Percentiles rank a stretch among this genome's conserved stretches.
Evolutionary conservation across 2,888 invertebrate genomes (phyloP).

Genomic region (Ectemnius continuus): DNA sequence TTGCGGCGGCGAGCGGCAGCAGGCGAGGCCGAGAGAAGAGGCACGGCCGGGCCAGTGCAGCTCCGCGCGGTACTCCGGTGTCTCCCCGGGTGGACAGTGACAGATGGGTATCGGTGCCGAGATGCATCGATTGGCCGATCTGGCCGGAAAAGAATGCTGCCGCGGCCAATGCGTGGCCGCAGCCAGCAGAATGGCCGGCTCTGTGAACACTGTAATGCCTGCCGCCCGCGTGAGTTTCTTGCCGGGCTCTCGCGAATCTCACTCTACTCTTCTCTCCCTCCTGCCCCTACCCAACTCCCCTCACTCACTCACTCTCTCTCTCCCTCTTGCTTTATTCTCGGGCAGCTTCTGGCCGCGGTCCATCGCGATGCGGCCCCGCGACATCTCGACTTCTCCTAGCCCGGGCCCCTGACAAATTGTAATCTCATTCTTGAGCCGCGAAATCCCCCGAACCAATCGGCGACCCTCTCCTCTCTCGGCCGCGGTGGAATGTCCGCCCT

Average conservation of each 20-base stretch:
- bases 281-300: background rate
- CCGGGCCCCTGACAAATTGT: conserved; percentile 70
- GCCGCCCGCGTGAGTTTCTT: conserved; percentile 55
- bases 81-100: conserved; percentile 72
- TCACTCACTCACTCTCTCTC: background rate
- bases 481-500: background rate
- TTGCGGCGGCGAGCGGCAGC: too few relatives aligned
- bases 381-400: conserved; percentile 52
- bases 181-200: conserved; percentile 75
- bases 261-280: background rate
- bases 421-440: conserved; percentile 70
- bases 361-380: conserved; percentile 12
- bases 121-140: conserved; percentile 79
- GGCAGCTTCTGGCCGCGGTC: conserved; percentile 9
- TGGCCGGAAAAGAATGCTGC: conserved; percentile 77
- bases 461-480: background rate
- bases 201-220: conserved; percentile 54
- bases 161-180: conserved; percentile 76
- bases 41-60: conserved; percentile 36
- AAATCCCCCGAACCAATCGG: conserved; percentile 26
- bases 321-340: background rate
- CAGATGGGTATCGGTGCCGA: conserved; percentile 77
- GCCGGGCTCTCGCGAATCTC: conserved; percentile 25
- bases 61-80: too few relatives aligned
- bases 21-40: conserved; percentile 42